Evolutionary conservation across 2,113 vertebrate genomes (phyloP), one percentile per base, ranked within the genome.

Genomic region (Elanoides forficatus): DNA sequence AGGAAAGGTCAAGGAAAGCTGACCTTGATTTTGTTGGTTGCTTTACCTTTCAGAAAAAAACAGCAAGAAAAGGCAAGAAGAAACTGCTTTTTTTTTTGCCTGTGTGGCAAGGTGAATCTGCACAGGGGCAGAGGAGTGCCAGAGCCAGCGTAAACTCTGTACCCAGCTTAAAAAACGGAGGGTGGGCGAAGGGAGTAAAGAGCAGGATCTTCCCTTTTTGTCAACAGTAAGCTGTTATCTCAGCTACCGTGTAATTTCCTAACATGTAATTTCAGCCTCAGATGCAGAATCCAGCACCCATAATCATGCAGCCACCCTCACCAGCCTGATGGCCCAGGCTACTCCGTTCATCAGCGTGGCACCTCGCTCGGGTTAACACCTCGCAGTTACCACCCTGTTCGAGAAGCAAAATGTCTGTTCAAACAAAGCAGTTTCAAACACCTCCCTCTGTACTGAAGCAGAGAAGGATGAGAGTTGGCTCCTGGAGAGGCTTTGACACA

Each of bases 191-290:
- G 38, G 38, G 43, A 85, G 13, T 29, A n/a, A 68, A 79, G 65
- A 89, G 56, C 52, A 52, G 70, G 43, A 92, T 84, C 47, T 53
- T 86, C 50, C n/a, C 50, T 38, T 91, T 86, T 34, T 95, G 73
- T 81, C 78, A 91, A 40, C 47, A 79, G 34, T 59, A 90, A 85
- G 73, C 87, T 94, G 73, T 90, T 85, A 86, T 85, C 86, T 95
- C 70, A 22, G 84, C 87, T 90, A 56, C 78, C 3, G 1, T 94
- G 58, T 96, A 89, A 96, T 95, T 96, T 80, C 87, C 66, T 82
- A 95, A 68, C 78, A 1, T 93, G 89, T 93, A 94, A 96, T 96
- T 97, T 94, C 81, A 96, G 90, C 66, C 62, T 91, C 78, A 30
- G 73, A 85, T 72, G 81, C 74, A 88, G 95, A 79, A 91, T 82